Evolutionary conservation across 2,888 invertebrate genomes (phyloP), one percentile per base, ranked within the genome.

Genomic region (Pyrochroa serraticornis): DNA sequence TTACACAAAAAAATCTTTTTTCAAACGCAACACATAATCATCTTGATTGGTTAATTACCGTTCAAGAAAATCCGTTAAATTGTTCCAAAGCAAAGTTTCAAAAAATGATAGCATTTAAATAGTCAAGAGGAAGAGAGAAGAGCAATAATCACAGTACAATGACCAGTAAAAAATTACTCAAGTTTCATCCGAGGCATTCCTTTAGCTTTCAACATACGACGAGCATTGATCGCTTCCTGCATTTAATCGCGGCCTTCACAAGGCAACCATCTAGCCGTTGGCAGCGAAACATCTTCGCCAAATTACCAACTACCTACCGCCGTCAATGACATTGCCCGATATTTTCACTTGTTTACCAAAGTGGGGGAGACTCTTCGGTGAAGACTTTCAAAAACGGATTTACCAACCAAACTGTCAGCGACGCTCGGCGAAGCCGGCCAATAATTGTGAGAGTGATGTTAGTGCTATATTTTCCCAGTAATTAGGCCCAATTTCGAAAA

Each of bases 251-350:
- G 58, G 44, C 58, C 58, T 58, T 58, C 53, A 49, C 54, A 58
- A 58, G 58, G 58, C 39, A 42, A 50, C 35, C 33, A 12, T 45
- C 32, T 36, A 36, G 38, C 44, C 35, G 47, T 41, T 41, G 54
- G 44, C 49, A 48, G 46, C 31, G 43, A 44, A 58, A 53, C 52
- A 48, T 54, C 54, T 58, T 49, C 8, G 8, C 12, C 9, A 10
- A 12, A 13, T 13, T 22, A 41, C 6, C 22, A 42, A 3, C 12
- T 2, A 6, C 10, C 30, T 8, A 37, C 43, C 31, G 13, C 35
- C 58, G 38, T 50, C 49, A 35, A 53, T 58, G 58, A 58, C 58
- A 58, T 58, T 58, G 58, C 58, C 54, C 58, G 58, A 54, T 54
- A 58, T 58, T 58, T 58, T 58, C 58, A 58, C 58, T 47, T 51